A percentile compares a stretch with the other conserved stretches of the same genome.
phyloP scores from a whole-genome alignment of 2,797 vertebrate genomes.

The Thunnus albacares region DNA sequence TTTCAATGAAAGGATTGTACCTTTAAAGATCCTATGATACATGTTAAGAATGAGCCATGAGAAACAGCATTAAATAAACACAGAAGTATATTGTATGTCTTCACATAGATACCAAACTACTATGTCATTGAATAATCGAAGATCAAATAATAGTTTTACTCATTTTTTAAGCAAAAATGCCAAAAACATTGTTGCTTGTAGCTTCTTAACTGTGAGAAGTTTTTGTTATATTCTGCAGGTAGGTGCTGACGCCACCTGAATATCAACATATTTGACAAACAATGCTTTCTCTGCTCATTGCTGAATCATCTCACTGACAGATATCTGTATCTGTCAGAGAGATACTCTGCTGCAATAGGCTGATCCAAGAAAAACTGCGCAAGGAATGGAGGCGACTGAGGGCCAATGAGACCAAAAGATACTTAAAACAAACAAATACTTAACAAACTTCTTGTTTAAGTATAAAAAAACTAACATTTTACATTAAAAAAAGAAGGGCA shows the following conservation, averaged over 20 bases:
- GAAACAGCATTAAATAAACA: background rate
- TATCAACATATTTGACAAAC: background rate
- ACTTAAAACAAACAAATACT: too few species aligned
- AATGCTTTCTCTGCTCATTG: background rate
- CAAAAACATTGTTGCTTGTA: too few species aligned
- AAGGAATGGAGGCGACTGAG: too few species aligned
- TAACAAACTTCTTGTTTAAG: background rate
- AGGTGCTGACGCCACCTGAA: background rate
- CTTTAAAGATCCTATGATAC: background rate
- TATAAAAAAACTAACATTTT: background rate
- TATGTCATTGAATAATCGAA: too few species aligned
- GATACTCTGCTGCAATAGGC: conserved; percentile 45
- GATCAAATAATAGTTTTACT: too few species aligned
- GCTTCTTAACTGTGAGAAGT: too few species aligned
- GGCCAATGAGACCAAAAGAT: too few species aligned
- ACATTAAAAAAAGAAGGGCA: background rate
- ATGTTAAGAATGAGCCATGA: background rate
- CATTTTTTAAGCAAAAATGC: too few species aligned
- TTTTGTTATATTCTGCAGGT: background rate
- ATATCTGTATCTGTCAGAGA: conserved; percentile 49
- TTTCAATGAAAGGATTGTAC: background rate
- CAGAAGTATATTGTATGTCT: background rate
- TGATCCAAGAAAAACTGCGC: background rate
- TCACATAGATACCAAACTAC: background rate
- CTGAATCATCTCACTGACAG: conserved; percentile 27